phyloP scores from a whole-genome alignment of 2,888 invertebrate genomes.

The Neoitamus cyanurus region DNA sequence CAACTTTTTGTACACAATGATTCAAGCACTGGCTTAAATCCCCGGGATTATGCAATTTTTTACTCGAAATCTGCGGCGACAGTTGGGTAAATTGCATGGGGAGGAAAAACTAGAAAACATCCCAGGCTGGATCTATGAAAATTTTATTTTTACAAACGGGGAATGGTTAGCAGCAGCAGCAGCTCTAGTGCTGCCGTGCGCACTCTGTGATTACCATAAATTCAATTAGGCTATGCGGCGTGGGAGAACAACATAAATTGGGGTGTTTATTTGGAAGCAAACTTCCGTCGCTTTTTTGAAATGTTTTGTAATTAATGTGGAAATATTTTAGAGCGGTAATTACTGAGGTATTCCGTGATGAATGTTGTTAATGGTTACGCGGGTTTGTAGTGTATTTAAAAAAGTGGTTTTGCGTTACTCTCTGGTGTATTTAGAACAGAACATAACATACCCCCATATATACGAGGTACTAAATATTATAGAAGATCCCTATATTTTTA shows the following conservation, averaged over 20 bases:
- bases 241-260: neutral
- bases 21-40: neutral
- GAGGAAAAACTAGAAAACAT: neutral
- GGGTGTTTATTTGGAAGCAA: neutral
- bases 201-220: neutral
- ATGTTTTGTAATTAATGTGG: neutral
- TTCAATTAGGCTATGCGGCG: neutral
- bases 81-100: neutral
- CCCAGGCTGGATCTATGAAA: neutral
- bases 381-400: neutral
- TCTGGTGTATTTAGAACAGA: no score
- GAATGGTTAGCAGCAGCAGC: neutral
- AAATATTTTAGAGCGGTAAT: neutral
- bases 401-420: no score
- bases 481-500: no score
- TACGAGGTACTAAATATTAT: no score
- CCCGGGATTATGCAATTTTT: neutral
- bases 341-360: neutral
- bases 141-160: neutral
- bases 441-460: no score
- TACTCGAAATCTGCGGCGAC: neutral
- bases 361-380: neutral
- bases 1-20: neutral
- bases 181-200: neutral
- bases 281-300: neutral